Conservation (phyloP, 2,888 invertebrate species). For the Sesia apiformis region DNA sequence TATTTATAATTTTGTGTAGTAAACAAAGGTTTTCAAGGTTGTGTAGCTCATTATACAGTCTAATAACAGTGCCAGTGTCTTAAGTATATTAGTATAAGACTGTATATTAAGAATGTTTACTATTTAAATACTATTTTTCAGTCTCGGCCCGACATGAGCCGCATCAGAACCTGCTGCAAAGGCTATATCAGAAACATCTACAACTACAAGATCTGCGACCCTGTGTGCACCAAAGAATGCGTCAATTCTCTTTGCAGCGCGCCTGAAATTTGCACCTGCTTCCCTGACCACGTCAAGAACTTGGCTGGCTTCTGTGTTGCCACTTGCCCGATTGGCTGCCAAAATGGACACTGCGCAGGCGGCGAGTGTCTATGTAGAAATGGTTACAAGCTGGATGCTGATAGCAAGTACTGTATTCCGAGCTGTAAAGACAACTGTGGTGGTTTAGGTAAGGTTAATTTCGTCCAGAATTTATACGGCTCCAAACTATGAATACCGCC, state of each 20-base stretch:
- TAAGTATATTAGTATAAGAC: background rate
- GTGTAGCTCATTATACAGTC: background rate
- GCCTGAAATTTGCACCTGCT: conserved; percentile 78
- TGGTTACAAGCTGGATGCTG: conserved; percentile 70
- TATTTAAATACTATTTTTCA: conserved; percentile 21
- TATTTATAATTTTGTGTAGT: background rate
- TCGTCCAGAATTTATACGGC: too few relatives aligned
- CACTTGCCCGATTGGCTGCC: conserved; percentile 80
- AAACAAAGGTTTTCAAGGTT: too few relatives aligned
- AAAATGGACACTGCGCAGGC: conserved; percentile 77
- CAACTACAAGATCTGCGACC: conserved; percentile 73
- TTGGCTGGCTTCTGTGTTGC: conserved; percentile 72
- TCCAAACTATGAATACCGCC: too few relatives aligned
- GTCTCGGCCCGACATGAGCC: conserved; percentile 77
- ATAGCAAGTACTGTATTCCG: conserved; percentile 76
- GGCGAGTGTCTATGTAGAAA: conserved; percentile 78
- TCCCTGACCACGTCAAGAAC: conserved; percentile 75
- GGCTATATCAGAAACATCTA: conserved; percentile 79
- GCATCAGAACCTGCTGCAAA: conserved; percentile 80
- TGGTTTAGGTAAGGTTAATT: conserved; percentile 44
- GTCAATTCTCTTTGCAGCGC: conserved; percentile 77
- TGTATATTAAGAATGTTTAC: background rate
- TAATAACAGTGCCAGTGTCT: background rate
- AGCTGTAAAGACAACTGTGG: conserved; percentile 69
- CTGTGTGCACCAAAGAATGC: conserved; percentile 76